Evolutionary conservation across 2,888 invertebrate species (phyloP), one percentile per base, ranked within the genome.

Genomic region (Hemistola chrysoprasaria): DNA sequence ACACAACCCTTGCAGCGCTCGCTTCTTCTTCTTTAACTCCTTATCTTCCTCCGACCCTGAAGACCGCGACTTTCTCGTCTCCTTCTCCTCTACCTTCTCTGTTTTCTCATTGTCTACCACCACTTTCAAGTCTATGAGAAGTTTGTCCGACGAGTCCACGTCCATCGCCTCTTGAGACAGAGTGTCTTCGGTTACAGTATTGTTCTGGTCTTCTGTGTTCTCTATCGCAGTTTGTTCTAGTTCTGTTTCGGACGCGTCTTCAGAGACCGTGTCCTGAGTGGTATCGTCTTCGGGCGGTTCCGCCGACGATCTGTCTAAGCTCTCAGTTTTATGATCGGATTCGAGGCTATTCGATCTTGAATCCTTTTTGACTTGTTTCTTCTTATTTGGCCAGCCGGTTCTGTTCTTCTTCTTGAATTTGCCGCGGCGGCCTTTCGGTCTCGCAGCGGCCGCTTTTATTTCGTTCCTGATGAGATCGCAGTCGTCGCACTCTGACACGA

Each of bases 331-430:
- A 16, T 47, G 50, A 16, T 67, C 71, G 1, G 65, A 67, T 46
- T 79, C 81, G 0, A 63, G 41, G 47, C 79, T 82, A 56, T 57
- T 70, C 5, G 70, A 68, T 31, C 78, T 62, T 0, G 78, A 79
- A 34, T 60, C 60, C 35, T 85, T 86, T 50, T 83, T 86, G 6
- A 51, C 53, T 27, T 59, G 63, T 60, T 77, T 88, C 65, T 71
- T 90, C 63, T 90, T 90, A 69, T 84, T 88, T 0, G 96, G 96
- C 96, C 96, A 96, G 5, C 96, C 96, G 0, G 96, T 96, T 46
- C 92, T 89, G 74, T 95, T 95, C 72, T 93, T 93, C 78, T 93
- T 92, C 71, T 92, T 91, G 65, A 92, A 92, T 50, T 90, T 90
- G 34, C 91, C 90, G 6, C 84, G 75, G 8, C 69, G 64, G 57